Conservation (phyloP, 1,140 invertebrate species). For the Sminthurides bifidus region DNA sequence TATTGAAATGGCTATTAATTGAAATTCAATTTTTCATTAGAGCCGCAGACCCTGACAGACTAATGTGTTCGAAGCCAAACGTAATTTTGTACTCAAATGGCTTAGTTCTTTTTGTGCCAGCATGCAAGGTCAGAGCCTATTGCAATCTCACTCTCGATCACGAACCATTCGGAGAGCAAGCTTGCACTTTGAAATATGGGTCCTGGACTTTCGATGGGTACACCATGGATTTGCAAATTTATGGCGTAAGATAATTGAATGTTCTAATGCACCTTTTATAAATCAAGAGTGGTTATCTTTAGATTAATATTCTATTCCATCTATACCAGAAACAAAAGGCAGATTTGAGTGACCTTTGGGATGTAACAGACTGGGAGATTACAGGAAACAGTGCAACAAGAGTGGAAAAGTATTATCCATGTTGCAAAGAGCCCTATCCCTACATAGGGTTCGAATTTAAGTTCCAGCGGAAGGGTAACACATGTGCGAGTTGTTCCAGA, state of each 20-base stretch:
- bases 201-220: slow-evolving; percentile 18
- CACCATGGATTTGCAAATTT: slow-evolving; percentile 11
- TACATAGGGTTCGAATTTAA: slow-evolving; percentile 15
- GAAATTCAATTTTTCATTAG: too few relatives aligned
- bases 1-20: too few relatives aligned
- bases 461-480: slow-evolving; percentile 11
- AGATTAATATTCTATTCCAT: not conserved
- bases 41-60: too few relatives aligned
- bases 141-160: slow-evolving; percentile 13
- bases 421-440: slow-evolving; percentile 21
- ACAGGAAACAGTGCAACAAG: not conserved
- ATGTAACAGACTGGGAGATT: slow-evolving; percentile 14
- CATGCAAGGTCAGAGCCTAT: slow-evolving; percentile 11
- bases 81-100: slow-evolving; percentile 16
- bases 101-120: slow-evolving; percentile 25
- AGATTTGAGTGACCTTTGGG: slow-evolving; percentile 1
- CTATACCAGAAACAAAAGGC: slow-evolving; percentile 1
- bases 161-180: slow-evolving; percentile 8
- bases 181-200: slow-evolving; percentile 18
- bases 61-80: too few relatives aligned
- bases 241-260: slow-evolving; percentile 2
- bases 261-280: not conserved
- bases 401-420: slow-evolving; percentile 16
- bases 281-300: too few relatives aligned
- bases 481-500: too few relatives aligned